These are phyloP conservation scores for Macroramphosus scolopax DNA, from an alignment of 2,797 vertebrate species.

Conservation along the genomic window DNA sequence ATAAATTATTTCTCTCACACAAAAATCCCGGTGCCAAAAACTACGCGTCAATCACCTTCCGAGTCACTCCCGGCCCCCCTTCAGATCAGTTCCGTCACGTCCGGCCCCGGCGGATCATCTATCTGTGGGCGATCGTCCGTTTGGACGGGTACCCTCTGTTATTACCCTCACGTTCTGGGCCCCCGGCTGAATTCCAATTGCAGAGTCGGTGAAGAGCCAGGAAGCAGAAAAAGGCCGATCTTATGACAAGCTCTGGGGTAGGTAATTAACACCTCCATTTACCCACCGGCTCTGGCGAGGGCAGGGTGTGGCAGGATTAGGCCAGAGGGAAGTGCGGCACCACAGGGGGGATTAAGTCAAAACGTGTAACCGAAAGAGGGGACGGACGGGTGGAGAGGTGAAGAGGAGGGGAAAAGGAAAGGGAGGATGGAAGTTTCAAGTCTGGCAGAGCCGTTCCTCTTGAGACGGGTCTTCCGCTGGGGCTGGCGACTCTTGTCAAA, in stretches of 20 bases:
- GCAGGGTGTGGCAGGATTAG: slow-evolving; percentile 35
- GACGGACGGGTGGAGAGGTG: slow-evolving; percentile 30
- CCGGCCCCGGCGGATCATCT: slow-evolving; percentile 62
- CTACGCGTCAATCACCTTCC: slow-evolving; percentile 68
- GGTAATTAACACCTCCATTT: slow-evolving; percentile 75
- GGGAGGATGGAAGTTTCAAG: slow-evolving; percentile 24
- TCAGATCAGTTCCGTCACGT: slow-evolving; percentile 62
- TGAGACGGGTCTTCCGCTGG: slow-evolving; percentile 56
- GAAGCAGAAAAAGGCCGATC: slow-evolving; percentile 51
- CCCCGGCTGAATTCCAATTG: slow-evolving; percentile 67
- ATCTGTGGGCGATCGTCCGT: slow-evolving; percentile 63
- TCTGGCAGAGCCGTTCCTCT: slow-evolving; percentile 50
- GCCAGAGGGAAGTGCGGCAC: slow-evolving; percentile 36
- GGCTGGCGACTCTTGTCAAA: slow-evolving; percentile 57
- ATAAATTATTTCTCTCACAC: slow-evolving; percentile 65
- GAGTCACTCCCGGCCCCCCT: slow-evolving; percentile 45
- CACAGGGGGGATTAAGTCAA: slow-evolving; percentile 54
- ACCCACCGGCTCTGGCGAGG: slow-evolving; percentile 19
- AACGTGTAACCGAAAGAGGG: slow-evolving; percentile 32
- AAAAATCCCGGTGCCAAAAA: slow-evolving; percentile 53
- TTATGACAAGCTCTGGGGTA: slow-evolving; percentile 64
- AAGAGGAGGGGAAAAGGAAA: slow-evolving; percentile 4
- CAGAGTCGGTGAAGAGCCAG: slow-evolving; percentile 57
- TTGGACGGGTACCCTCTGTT: slow-evolving; percentile 66
- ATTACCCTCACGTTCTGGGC: slow-evolving; percentile 63